These are phyloP conservation scores for Rhabdomys pumilio DNA, from an alignment of 2,797 vertebrate species.

Conservation along the genomic window DNA sequence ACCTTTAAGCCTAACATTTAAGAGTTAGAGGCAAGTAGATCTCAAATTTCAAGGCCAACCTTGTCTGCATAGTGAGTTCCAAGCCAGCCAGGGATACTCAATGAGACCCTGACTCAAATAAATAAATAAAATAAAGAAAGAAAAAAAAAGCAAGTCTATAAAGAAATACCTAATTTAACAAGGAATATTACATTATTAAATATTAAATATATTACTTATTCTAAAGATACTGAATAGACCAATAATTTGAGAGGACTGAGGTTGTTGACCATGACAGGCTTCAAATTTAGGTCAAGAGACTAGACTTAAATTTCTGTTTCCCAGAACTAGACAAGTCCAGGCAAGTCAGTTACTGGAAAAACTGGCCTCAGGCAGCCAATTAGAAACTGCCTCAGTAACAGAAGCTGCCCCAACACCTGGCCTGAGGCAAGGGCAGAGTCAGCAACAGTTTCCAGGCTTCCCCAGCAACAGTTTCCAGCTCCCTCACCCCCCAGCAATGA, in stretches of 20 bases:
- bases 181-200: background rate
- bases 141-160: background rate
- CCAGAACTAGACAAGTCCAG: background rate
- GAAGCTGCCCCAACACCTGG: background rate
- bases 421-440: too few species aligned
- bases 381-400: background rate
- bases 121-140: background rate
- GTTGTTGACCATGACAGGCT: background rate
- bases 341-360: background rate
- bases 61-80: background rate
- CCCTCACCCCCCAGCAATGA: too few species aligned
- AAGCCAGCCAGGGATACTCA: background rate
- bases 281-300: background rate
- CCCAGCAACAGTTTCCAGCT: too few species aligned
- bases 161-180: background rate
- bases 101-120: background rate
- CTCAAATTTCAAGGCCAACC: background rate
- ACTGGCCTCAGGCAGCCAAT: background rate
- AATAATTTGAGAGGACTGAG: background rate
- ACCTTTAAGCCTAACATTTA: background rate
- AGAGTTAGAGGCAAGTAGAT: background rate
- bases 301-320: background rate
- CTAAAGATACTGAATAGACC: constrained; percentile 23
- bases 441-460: too few species aligned
- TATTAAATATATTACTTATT: background rate